phyloP scores from a whole-genome alignment of 1,140 invertebrate species.

The Chrysomallon squamiferum region DNA sequence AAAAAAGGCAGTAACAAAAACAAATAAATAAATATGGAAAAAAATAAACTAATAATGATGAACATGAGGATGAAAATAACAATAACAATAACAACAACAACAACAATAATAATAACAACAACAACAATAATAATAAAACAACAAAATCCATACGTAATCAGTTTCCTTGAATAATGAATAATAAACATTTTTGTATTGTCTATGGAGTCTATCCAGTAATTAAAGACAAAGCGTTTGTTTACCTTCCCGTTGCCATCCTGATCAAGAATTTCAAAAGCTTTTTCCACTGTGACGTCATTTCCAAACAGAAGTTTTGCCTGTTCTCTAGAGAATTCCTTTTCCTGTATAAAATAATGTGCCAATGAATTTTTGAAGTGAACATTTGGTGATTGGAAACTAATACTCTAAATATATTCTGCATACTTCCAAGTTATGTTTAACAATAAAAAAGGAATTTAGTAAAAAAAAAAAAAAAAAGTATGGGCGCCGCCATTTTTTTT shows the following conservation, averaged over 20 bases:
- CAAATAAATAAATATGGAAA: not conserved
- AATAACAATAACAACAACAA: not conserved
- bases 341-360: not conserved
- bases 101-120: not conserved
- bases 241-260: slow-evolving; percentile 5
- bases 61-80: not conserved
- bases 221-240: no score
- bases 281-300: not conserved
- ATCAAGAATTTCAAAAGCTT: not conserved
- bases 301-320: not conserved
- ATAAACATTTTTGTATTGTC: no score
- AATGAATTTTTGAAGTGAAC: not conserved
- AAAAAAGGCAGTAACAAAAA: not conserved
- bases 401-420: not conserved
- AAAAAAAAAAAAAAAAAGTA: not conserved
- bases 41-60: not conserved
- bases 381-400: not conserved
- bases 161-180: no score
- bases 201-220: no score
- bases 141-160: not conserved
- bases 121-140: not conserved
- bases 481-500: not conserved
- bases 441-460: not conserved
- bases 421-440: not conserved
- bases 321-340: not conserved